A percentile compares a stretch with the other conserved stretches of the same genome.
These are phyloP conservation scores for Lates japonicus DNA, from an alignment of 2,797 vertebrate genomes.

Conservation along the genomic window DNA sequence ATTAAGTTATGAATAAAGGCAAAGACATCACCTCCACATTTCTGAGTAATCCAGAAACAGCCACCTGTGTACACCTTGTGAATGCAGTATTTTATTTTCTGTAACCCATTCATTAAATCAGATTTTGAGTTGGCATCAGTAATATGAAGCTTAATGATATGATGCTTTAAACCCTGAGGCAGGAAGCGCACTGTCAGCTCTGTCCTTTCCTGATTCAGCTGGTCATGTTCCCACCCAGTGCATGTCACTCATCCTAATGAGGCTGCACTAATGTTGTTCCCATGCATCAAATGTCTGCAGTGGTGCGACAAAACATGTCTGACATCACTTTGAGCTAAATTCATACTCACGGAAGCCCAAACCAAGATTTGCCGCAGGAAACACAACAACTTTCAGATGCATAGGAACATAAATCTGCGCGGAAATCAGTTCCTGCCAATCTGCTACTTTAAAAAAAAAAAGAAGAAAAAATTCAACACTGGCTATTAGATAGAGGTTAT, in stretches of 20 bases:
- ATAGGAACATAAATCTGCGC: background rate
- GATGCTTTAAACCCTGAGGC: background rate
- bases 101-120: too few relatives aligned
- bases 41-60: background rate
- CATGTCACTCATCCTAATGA: constrained; percentile 3
- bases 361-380: background rate
- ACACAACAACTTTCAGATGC: background rate
- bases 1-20: constrained; percentile 4
- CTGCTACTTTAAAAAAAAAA: background rate
- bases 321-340: background rate
- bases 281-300: constrained; percentile 3
- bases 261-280: background rate
- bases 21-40: constrained; percentile 2
- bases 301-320: background rate
- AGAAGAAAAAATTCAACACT: background rate
- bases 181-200: background rate
- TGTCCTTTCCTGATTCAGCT: constrained; percentile 18
- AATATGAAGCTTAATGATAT: constrained; percentile 1
- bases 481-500: constrained; percentile 1
- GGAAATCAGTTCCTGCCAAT: constrained; percentile 10
- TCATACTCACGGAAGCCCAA: background rate
- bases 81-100: background rate
- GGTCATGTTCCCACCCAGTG: constrained; percentile 19
- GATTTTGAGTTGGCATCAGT: background rate
- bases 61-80: background rate